A percentile compares a stretch with the other conserved stretches of the same genome.
Evolutionary conservation across 53 echinoderm and acorn worm species (phyloP).

Genomic region (Patiria pectinifera): DNA sequence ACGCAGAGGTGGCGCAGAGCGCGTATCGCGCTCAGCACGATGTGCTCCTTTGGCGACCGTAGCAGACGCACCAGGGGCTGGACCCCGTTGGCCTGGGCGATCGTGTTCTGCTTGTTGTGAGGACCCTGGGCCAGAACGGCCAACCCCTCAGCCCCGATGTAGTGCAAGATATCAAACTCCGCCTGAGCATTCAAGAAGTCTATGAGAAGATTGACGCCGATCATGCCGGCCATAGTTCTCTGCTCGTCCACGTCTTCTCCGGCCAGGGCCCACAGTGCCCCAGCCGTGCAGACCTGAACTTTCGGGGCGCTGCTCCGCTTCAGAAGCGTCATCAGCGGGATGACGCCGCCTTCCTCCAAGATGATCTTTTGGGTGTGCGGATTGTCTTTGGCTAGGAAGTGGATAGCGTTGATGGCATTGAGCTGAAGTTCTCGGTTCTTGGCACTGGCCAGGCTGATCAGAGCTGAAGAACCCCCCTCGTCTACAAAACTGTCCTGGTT

Average conservation of each 20-base stretch:
- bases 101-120: slow-evolving; percentile 88
- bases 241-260: slow-evolving; percentile 93
- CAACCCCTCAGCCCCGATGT: slow-evolving; percentile 94
- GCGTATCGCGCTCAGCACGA: slow-evolving; percentile 89
- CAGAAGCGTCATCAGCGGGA: slow-evolving; percentile 89
- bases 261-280: slow-evolving; percentile 95
- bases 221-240: slow-evolving; percentile 92
- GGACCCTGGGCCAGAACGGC: slow-evolving; percentile 91
- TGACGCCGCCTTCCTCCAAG: slow-evolving; percentile 93
- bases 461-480: slow-evolving; percentile 87
- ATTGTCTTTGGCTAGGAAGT: slow-evolving; percentile 92
- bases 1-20: slow-evolving; percentile 92
- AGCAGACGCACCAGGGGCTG: slow-evolving; percentile 89
- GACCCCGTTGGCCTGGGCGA: slow-evolving; percentile 92
- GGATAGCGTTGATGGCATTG: slow-evolving; percentile 88
- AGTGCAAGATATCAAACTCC: slow-evolving; percentile 89
- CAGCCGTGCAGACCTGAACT: slow-evolving; percentile 92
- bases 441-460: slow-evolving; percentile 83
- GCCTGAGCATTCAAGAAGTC: slow-evolving; percentile 91
- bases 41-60: slow-evolving; percentile 95
- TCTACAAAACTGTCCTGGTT: slow-evolving; percentile 92
- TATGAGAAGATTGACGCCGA: slow-evolving; percentile 89
- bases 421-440: slow-evolving; percentile 85
- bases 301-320: slow-evolving; percentile 88
- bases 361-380: slow-evolving; percentile 95